phyloP scores from a whole-genome alignment of 2,888 invertebrate genomes.

The Margaritifera margaritifera region DNA sequence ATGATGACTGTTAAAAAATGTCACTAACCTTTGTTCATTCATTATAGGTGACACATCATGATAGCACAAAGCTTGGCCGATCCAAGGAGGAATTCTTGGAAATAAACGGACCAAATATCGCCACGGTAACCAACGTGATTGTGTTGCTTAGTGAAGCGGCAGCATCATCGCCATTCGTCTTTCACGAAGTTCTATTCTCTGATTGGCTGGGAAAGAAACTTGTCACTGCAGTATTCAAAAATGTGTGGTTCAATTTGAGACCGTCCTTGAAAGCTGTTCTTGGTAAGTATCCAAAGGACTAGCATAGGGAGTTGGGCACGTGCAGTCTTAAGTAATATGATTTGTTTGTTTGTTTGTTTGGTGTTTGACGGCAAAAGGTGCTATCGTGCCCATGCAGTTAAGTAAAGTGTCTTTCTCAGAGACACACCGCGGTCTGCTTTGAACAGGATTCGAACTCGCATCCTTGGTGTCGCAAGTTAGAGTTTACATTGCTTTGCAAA shows the following conservation, averaged over 20 bases:
- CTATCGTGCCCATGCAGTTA: no score
- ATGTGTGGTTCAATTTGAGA: constrained; percentile 63
- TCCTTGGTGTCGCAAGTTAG: no score
- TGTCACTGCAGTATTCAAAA: constrained; percentile 68
- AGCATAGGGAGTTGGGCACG: no score
- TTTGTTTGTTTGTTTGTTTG: no score
- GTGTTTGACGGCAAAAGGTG: no score
- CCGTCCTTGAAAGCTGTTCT: constrained; percentile 67
- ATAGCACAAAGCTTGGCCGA: constrained; percentile 62
- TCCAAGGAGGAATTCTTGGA: constrained; percentile 71
- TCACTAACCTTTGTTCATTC: background rate
- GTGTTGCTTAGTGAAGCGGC: constrained; percentile 67
- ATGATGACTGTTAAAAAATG: background rate
- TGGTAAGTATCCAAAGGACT: constrained; percentile 46
- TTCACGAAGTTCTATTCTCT: constrained; percentile 69
- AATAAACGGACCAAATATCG: constrained; percentile 66
- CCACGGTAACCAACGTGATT: constrained; percentile 63
- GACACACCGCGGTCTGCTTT: no score
- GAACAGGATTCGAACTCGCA: no score
- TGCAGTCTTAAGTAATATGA: no score
- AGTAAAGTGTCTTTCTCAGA: no score
- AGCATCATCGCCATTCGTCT: constrained; percentile 66
- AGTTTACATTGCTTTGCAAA: no score
- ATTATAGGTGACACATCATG: constrained; percentile 66
- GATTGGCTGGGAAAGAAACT: constrained; percentile 71